Conservation (phyloP, 2,888 invertebrate species). For the Hybos culiciformis region DNA sequence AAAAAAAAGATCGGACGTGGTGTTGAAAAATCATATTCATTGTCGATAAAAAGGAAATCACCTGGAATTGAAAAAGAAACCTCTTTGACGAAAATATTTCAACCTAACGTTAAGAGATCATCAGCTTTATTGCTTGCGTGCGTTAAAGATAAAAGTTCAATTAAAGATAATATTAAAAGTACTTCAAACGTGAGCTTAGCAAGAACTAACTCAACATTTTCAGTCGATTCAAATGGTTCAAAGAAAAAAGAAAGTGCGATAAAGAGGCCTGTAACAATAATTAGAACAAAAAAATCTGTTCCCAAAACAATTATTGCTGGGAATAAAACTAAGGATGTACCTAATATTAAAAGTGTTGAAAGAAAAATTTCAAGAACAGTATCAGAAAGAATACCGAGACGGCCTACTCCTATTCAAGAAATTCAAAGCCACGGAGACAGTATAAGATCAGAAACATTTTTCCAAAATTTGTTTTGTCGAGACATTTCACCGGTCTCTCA, state of each 20-base stretch:
- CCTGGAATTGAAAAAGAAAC: not conserved
- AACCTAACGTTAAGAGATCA: not conserved
- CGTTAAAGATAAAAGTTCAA: no score
- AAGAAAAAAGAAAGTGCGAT: conserved; percentile 15
- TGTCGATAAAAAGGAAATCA: not conserved
- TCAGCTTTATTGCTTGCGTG: no score
- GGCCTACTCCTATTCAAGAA: conserved; percentile 26
- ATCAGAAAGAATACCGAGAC: conserved; percentile 15
- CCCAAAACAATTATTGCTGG: no score
- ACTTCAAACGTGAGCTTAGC: conserved; percentile 30
- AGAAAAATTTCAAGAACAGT: not conserved
- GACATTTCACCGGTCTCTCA: conserved; percentile 34
- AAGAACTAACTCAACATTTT: conserved; percentile 33
- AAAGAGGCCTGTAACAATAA: no score
- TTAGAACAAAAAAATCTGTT: no score
- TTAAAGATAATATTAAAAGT: conserved; percentile 19
- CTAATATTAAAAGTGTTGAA: not conserved
- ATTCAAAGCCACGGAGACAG: conserved; percentile 45
- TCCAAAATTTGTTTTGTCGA: conserved; percentile 54
- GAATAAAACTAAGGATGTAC: no score
- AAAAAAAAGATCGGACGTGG: not conserved
- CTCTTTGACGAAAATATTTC: not conserved
- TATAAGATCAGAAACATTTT: conserved; percentile 50
- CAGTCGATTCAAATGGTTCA: conserved; percentile 29
- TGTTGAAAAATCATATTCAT: not conserved